phyloP scores from a whole-genome alignment of 2,888 invertebrate genomes.

The Melanostoma mellinum region DNA sequence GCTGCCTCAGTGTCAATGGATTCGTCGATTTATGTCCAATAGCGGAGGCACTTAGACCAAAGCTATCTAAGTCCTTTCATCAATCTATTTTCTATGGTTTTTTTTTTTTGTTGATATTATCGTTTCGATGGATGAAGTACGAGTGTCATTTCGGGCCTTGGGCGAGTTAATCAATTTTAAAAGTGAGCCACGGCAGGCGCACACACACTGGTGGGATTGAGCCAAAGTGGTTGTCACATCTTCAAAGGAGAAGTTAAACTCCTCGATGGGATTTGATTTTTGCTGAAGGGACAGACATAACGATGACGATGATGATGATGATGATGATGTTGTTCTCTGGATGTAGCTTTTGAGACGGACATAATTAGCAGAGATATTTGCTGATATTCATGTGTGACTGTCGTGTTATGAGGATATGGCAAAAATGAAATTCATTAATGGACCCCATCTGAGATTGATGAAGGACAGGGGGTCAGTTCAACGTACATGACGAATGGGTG shows the following conservation, averaged over 20 bases:
- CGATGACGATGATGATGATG: background rate
- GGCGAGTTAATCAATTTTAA: slow-evolving; percentile 68
- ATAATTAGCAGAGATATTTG: slow-evolving; percentile 55
- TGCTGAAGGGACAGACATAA: background rate
- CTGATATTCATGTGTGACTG: slow-evolving; percentile 6
- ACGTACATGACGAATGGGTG: slow-evolving; percentile 21
- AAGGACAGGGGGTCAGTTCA: slow-evolving; percentile 4
- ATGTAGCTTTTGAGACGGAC: slow-evolving; percentile 33
- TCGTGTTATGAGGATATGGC: slow-evolving; percentile 1
- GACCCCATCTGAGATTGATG: slow-evolving; percentile 18
- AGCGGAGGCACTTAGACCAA: slow-evolving; percentile 65
- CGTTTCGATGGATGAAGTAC: slow-evolving; percentile 26
- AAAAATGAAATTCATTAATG: slow-evolving; percentile 39
- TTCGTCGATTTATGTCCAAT: slow-evolving; percentile 68
- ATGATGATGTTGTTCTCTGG: slow-evolving; percentile 4
- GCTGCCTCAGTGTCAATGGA: slow-evolving; percentile 69
- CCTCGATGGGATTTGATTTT: slow-evolving; percentile 23
- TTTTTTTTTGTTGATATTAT: slow-evolving; percentile 29
- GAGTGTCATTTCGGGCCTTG: slow-evolving; percentile 28
- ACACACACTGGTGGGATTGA: slow-evolving; percentile 5
- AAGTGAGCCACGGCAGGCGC: slow-evolving; percentile 43
- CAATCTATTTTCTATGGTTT: slow-evolving; percentile 58
- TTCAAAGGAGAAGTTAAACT: slow-evolving; percentile 45
- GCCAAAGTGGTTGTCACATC: slow-evolving; percentile 63
- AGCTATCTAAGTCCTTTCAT: slow-evolving; percentile 65